Base-by-base conservation (phyloP, 1,140 invertebrate species). In the Drosophila kurseongensis region DNA sequence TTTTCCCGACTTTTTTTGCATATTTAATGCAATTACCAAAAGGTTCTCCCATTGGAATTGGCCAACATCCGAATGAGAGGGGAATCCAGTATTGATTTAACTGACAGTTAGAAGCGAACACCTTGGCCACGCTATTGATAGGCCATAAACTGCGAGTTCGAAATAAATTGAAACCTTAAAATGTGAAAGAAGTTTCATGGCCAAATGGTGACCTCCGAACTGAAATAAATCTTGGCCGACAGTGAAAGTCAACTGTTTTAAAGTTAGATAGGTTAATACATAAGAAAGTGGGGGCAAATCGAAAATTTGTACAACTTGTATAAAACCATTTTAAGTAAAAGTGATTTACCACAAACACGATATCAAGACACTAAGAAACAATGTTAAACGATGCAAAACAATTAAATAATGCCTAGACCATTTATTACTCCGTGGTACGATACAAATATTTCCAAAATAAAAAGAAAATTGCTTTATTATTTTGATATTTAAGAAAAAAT, bases 21-120 rank as follows among this genome's bases (percentile, higher is more conserved):
- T 89, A 89, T 89, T 89, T 89, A 89, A 89, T 89, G 84, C 84
- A 89, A 89, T 89, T 89, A 89, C 84, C 79, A 75, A 89, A 89
- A 83, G 84, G 80, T 84, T 89, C 51, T 83, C 77, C 76, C 73
- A 40, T 56, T 50, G 75, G 79, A 74, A 78, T 69, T 76, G 65
- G 54, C 44, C 14, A 36, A 47, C 6, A 44, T 12, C 14, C 57
- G 9, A 51, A 66, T 60, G 36, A 36, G 7, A 54, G 42, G 52
- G 66, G 60, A 32, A 45, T 7, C 14, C 29, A 62, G 74, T 77
- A 88, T 88, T 88, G 84, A 86, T 88, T 86, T 86, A 79, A 60
- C 69, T 79, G 59, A 62, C 79, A 79, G 69, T 57, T 52, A 29
- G 16, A 23, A 51, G 16, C 41, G 52, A 65, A 58, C 48, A 48